Evolutionary conservation across 2,888 invertebrate species (phyloP).

Genomic region (Cenopis cana): DNA sequence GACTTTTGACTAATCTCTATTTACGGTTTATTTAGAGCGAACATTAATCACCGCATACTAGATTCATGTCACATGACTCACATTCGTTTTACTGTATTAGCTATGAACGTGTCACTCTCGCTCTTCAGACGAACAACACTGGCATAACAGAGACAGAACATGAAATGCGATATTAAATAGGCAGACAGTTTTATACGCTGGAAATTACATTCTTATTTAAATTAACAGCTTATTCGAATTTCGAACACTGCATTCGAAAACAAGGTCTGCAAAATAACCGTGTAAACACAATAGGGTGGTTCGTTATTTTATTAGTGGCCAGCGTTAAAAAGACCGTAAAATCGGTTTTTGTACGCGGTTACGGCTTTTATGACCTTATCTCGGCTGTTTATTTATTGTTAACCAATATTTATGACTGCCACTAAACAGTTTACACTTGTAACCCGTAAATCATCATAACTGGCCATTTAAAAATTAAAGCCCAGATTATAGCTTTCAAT

Average conservation of each 20-base stretch:
- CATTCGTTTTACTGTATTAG: constrained; percentile 13
- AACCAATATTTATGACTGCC: constrained; percentile 61
- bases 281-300: constrained; percentile 51
- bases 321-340: constrained; percentile 50
- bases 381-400: constrained; percentile 62
- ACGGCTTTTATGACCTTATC: constrained; percentile 61
- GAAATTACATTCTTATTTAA: constrained; percentile 19
- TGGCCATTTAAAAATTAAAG: constrained; percentile 40
- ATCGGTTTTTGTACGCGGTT: constrained; percentile 59
- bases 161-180: constrained; percentile 12
- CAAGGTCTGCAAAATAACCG: constrained; percentile 50
- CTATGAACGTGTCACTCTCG: constrained; percentile 19
- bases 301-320: constrained; percentile 31
- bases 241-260: constrained; percentile 42
- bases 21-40: constrained; percentile 34
- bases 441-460: constrained; percentile 62
- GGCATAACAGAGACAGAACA: not conserved
- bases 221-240: constrained; percentile 29
- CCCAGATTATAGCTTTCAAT: constrained; percentile 34
- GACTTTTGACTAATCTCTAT: constrained; percentile 34
- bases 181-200: constrained; percentile 10
- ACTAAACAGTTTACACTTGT: constrained; percentile 56
- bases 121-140: constrained; percentile 2
- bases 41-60: constrained; percentile 32
- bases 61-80: constrained; percentile 37